Evolutionary conservation across 2,113 vertebrate genomes (phyloP).

Genomic region (Brachyhypopomus occidentalis): DNA sequence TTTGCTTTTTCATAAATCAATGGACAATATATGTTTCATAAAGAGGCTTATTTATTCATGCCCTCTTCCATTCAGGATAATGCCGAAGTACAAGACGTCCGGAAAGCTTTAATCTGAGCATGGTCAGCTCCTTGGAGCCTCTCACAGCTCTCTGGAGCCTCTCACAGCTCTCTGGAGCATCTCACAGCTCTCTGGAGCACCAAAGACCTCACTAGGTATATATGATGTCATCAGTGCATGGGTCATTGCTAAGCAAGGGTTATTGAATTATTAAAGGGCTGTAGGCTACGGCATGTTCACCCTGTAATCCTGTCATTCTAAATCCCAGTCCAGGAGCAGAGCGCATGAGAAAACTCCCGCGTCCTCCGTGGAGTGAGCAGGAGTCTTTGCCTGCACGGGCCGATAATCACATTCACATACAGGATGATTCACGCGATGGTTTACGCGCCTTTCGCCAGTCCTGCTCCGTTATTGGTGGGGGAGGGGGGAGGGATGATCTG

Average conservation of each 20-base stretch:
- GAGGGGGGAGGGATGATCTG: slow-evolving; percentile 36
- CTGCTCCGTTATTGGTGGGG: slow-evolving; percentile 37
- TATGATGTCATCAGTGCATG: too few species aligned
- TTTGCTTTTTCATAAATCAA: slow-evolving; percentile 15
- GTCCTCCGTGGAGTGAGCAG: slow-evolving; percentile 49
- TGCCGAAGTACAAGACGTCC: background rate
- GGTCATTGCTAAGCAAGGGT: background rate
- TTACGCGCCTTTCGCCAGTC: slow-evolving; percentile 24
- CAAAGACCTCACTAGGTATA: too few species aligned
- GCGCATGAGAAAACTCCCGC: slow-evolving; percentile 29
- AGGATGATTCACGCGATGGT: slow-evolving; percentile 55
- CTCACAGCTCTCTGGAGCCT: too few species aligned
- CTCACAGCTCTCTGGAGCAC: too few species aligned
- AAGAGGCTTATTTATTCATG: slow-evolving; percentile 31
- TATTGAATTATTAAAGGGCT: background rate
- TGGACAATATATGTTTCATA: slow-evolving; percentile 38
- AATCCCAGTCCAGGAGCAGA: background rate
- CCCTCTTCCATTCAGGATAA: background rate
- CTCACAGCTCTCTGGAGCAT: too few species aligned
- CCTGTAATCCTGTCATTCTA: background rate
- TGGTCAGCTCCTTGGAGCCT: background rate
- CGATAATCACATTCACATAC: slow-evolving; percentile 53
- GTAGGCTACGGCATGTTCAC: background rate
- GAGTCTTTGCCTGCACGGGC: slow-evolving; percentile 26
- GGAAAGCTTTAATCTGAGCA: background rate